phyloP scores from a whole-genome alignment of 2,888 invertebrate species.

The Drosophila peninsularis region DNA sequence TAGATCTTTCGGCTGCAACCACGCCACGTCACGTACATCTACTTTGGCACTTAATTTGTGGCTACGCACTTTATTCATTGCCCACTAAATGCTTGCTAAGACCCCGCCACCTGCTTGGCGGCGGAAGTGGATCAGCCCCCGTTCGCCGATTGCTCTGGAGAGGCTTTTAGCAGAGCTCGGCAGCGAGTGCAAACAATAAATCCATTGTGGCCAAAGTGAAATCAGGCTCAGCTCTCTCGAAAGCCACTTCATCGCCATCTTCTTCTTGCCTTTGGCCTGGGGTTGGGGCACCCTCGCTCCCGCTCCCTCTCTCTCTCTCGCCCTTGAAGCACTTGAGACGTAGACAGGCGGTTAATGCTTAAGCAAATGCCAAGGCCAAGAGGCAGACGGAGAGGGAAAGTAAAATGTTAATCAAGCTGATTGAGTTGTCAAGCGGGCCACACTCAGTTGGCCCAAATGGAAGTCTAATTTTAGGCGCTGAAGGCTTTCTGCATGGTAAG shows the following conservation, averaged over 20 bases:
- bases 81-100: slow-evolving; percentile 9
- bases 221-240: slow-evolving; percentile 73
- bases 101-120: background rate
- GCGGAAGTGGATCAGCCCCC: slow-evolving; percentile 20
- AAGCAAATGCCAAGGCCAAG: slow-evolving; percentile 60
- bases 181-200: slow-evolving; percentile 72
- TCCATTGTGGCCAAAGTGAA: slow-evolving; percentile 80
- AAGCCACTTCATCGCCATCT: slow-evolving; percentile 71
- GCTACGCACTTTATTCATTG: slow-evolving; percentile 19
- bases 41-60: slow-evolving; percentile 25
- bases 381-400: slow-evolving; percentile 56
- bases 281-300: background rate
- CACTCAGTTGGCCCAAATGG: slow-evolving; percentile 38
- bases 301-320: background rate
- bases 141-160: slow-evolving; percentile 16
- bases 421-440: slow-evolving; percentile 71
- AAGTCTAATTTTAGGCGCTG: slow-evolving; percentile 77
- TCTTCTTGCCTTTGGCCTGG: background rate
- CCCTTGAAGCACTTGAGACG: slow-evolving; percentile 69
- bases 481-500: slow-evolving; percentile 54
- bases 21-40: slow-evolving; percentile 8
- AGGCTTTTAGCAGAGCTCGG: slow-evolving; percentile 50
- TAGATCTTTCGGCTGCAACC: slow-evolving; percentile 12
- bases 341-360: slow-evolving; percentile 71
- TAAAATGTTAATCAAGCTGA: slow-evolving; percentile 80